Percentiles rank a stretch among this genome's conserved stretches.
Evolutionary conservation across 2,113 vertebrate species (phyloP).

Genomic region (Camelus dromedarius): DNA sequence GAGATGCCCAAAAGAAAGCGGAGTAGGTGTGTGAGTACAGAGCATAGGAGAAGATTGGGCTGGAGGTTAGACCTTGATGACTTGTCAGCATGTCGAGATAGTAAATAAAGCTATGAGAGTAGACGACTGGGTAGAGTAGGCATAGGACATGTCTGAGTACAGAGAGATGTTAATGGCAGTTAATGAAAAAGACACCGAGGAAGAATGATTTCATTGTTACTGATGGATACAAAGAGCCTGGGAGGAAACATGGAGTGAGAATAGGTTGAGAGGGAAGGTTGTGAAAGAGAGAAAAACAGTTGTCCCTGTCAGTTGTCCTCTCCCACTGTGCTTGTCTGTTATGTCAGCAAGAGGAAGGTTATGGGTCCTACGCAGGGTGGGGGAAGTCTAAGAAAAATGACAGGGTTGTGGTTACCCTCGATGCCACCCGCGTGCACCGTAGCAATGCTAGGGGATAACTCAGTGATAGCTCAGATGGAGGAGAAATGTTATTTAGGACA

Average conservation of each 20-base stretch:
- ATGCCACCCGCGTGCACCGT: accelerated
- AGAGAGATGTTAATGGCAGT: background rate
- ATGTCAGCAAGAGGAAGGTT: background rate
- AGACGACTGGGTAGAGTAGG: background rate
- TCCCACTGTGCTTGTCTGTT: background rate
- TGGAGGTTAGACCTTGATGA: background rate
- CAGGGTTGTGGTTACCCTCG: background rate
- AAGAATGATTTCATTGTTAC: background rate
- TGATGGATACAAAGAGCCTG: background rate
- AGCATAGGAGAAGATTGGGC: background rate
- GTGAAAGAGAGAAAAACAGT: background rate
- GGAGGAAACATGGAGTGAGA: background rate
- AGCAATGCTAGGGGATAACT: background rate
- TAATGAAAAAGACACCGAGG: background rate
- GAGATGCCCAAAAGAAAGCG: background rate
- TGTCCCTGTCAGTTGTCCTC: background rate
- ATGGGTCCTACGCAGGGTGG: accelerated
- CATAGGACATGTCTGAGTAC: background rate
- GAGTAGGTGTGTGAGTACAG: background rate
- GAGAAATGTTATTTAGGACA: background rate
- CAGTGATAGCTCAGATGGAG: background rate
- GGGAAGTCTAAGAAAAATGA: background rate
- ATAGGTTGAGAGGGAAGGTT: background rate
- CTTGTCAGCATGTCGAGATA: too few relatives aligned
- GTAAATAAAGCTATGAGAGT: background rate